Evolutionary conservation across 2,888 invertebrate genomes (phyloP).

Genomic region (Himalopsyche kuldschensis): DNA sequence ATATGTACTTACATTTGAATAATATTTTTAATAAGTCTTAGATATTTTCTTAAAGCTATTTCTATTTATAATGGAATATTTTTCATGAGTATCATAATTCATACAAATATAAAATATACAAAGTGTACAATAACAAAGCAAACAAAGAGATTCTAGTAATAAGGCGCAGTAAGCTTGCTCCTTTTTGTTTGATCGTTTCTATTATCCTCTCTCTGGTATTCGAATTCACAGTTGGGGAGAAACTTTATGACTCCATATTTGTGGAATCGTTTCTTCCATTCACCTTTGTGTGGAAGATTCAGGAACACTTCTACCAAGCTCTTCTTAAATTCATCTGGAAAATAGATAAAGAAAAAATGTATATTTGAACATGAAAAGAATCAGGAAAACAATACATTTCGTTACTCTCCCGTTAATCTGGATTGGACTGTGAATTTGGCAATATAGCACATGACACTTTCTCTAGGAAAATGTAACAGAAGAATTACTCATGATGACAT

Average conservation of each 20-base stretch:
- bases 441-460: too few species aligned
- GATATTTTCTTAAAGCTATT: neutral
- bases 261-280: constrained; percentile 53
- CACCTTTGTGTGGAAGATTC: constrained; percentile 47
- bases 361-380: neutral
- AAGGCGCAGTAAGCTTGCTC: constrained; percentile 57
- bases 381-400: too few species aligned
- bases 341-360: neutral
- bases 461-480: too few species aligned
- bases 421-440: too few species aligned
- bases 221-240: constrained; percentile 51
- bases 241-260: constrained; percentile 58
- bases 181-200: constrained; percentile 56
- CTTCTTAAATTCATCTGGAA: constrained; percentile 45
- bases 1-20: constrained; percentile 1
- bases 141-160: constrained; percentile 57
- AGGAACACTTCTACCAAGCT: constrained; percentile 52
- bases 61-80: neutral
- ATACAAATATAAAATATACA: constrained; percentile 46
- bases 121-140: constrained; percentile 50
- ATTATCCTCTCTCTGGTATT: constrained; percentile 57
- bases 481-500: too few species aligned
- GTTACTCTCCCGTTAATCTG: too few species aligned
- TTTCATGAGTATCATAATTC: neutral
- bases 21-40: neutral